These are phyloP conservation scores for Cottus gobio DNA, from an alignment of 2,113 vertebrate genomes.

Conservation along the genomic window DNA sequence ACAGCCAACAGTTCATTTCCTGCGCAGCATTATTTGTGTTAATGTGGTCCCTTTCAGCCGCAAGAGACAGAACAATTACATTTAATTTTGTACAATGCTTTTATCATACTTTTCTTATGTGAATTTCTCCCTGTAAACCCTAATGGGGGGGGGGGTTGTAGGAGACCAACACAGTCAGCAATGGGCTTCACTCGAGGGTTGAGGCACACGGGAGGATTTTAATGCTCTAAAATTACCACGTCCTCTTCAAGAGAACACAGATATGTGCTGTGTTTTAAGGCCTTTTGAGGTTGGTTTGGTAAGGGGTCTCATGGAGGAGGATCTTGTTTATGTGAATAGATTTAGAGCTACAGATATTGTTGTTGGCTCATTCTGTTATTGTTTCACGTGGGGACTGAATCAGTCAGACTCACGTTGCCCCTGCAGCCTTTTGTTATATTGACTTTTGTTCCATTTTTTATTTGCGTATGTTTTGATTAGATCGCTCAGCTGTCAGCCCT, in stretches of 20 bases:
- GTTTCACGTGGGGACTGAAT: conserved; percentile 35
- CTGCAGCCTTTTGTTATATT: conserved; percentile 24
- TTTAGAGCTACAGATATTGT: conserved; percentile 9
- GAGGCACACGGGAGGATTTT: not conserved
- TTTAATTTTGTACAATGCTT: not conserved
- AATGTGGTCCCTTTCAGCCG: not conserved
- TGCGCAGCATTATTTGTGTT: not conserved
- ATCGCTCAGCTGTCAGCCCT: conserved; percentile 12
- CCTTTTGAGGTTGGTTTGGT: not conserved
- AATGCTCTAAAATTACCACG: not conserved
- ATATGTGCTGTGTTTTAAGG: not conserved
- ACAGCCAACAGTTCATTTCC: not conserved
- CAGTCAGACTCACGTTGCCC: conserved; percentile 30
- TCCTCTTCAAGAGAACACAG: not conserved
- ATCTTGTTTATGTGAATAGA: conserved; percentile 1
- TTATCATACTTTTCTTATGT: not conserved
- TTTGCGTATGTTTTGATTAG: conserved; percentile 27
- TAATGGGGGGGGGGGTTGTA: not conserved
- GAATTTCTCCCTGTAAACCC: not conserved
- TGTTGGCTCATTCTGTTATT: conserved; percentile 14
- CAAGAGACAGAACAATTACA: not conserved
- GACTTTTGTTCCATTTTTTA: conserved; percentile 13
- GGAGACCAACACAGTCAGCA: not conserved
- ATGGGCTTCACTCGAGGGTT: not conserved
- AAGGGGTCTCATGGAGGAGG: not conserved